A percentile compares a stretch with the other conserved stretches of the same genome.
phyloP scores from a whole-genome alignment of 2,888 invertebrate genomes.

The Dolomedes plantarius region DNA sequence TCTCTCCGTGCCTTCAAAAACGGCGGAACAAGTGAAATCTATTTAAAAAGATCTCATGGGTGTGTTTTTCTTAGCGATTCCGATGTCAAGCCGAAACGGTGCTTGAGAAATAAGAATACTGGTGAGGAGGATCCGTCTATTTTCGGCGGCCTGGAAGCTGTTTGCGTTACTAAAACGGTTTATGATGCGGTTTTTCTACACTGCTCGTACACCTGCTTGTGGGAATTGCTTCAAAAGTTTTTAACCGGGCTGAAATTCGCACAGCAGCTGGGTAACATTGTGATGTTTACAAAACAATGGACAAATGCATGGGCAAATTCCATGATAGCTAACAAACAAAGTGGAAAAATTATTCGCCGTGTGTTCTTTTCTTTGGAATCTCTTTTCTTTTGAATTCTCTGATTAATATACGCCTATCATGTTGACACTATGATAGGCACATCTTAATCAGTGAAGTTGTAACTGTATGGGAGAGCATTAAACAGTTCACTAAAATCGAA shows the following conservation, averaged over 20 bases:
- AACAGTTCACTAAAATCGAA: too few species aligned
- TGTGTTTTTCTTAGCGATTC: constrained; percentile 59
- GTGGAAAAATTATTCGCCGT: too few species aligned
- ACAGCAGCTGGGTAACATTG: background rate
- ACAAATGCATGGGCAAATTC: too few species aligned
- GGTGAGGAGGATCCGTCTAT: constrained; percentile 23
- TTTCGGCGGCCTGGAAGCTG: constrained; percentile 49
- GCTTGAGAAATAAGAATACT: constrained; percentile 40
- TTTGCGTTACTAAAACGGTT: constrained; percentile 41
- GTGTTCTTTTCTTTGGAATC: too few species aligned
- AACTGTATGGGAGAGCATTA: too few species aligned
- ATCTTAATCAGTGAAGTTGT: too few species aligned
- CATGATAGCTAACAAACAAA: too few species aligned
- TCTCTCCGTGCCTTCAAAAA: constrained; percentile 32
- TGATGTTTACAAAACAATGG: background rate
- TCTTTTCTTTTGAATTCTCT: too few species aligned
- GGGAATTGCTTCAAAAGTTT: background rate
- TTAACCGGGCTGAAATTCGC: background rate
- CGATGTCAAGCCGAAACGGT: constrained; percentile 55
- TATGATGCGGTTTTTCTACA: constrained; percentile 17
- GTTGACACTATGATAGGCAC: too few species aligned
- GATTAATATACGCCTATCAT: too few species aligned
- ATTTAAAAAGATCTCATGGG: constrained; percentile 52
- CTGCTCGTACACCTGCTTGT: constrained; percentile 14
- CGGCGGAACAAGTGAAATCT: constrained; percentile 43